phyloP scores from a whole-genome alignment of 2,113 vertebrate genomes.

The Daboia siamensis region DNA sequence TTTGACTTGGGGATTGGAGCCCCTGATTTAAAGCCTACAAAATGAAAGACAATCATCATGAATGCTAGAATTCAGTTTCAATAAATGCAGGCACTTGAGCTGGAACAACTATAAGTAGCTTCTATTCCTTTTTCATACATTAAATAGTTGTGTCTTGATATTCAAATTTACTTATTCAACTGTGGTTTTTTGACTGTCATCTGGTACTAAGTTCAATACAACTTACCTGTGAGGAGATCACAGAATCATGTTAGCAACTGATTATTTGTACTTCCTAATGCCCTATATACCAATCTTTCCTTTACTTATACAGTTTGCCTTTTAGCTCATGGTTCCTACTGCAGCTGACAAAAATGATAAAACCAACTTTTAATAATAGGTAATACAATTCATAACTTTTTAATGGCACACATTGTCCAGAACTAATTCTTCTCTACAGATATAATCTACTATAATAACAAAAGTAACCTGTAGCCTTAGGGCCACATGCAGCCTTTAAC shows the following conservation, averaged over 20 bases:
- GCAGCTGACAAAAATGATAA: not conserved
- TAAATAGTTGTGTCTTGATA: not conserved
- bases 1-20: no score
- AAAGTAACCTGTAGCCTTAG: not conserved
- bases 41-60: not conserved
- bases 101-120: not conserved
- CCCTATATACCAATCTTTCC: not conserved
- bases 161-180: not conserved
- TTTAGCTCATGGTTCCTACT: not conserved
- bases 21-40: constrained; percentile 11
- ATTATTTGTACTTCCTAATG: not conserved
- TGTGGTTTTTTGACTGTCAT: not conserved
- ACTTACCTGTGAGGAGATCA: not conserved
- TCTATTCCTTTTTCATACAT: not conserved
- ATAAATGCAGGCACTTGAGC: not conserved
- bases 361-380: not conserved
- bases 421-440: not conserved
- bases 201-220: not conserved
- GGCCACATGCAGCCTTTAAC: not conserved
- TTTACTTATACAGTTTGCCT: not conserved
- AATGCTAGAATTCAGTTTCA: constrained; percentile 24
- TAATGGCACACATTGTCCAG: not conserved
- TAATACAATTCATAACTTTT: not conserved
- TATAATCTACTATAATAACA: not conserved
- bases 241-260: not conserved